Evolutionary conservation across 2,113 vertebrate species (phyloP).

Genomic region (Elachura formosa): DNA sequence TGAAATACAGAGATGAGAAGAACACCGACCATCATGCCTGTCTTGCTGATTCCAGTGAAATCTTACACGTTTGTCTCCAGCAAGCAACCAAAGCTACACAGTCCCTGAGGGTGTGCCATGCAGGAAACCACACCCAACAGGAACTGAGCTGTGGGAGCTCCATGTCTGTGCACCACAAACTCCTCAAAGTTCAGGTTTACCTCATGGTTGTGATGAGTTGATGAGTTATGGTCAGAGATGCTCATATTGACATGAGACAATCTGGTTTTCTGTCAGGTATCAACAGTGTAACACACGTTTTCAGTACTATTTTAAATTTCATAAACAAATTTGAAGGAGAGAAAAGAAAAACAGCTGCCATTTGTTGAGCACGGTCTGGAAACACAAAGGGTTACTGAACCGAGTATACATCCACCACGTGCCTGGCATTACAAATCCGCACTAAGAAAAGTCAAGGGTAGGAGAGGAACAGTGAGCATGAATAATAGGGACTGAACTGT

Average conservation of each 20-base stretch:
- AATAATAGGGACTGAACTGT: neutral
- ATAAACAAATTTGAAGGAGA: neutral
- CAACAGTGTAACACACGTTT: neutral
- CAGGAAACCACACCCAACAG: neutral
- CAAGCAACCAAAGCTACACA: neutral
- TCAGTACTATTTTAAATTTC: neutral
- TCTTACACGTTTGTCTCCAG: neutral
- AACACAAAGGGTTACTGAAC: neutral
- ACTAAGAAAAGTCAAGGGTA: neutral
- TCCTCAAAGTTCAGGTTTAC: neutral
- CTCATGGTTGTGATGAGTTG: neutral
- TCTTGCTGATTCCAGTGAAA: neutral
- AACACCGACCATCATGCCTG: neutral
- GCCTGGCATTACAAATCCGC: neutral
- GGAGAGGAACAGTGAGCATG: neutral
- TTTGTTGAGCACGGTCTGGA: neutral
- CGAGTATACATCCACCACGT: neutral
- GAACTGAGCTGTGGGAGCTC: neutral
- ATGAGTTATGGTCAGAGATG: neutral
- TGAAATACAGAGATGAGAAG: neutral
- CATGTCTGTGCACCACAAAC: neutral
- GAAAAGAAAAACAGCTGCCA: neutral
- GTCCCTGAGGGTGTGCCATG: neutral
- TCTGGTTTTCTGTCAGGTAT: neutral
- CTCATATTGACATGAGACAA: neutral